Evolutionary conservation across 2,888 invertebrate genomes (phyloP).

Genomic region (Tiphia femorata): DNA sequence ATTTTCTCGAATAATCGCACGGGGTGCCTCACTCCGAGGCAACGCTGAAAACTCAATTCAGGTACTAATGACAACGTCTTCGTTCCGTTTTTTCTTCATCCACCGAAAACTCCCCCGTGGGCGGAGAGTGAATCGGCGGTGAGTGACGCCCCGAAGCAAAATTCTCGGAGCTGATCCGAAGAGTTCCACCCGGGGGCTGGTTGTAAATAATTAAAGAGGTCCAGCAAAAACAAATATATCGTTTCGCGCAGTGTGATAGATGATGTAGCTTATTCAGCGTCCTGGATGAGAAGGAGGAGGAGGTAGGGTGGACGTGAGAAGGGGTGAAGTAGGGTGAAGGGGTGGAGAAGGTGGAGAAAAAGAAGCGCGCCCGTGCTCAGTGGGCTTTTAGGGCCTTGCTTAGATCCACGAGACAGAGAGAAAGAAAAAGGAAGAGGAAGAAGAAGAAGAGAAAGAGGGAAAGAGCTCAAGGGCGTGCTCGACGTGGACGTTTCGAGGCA

Average conservation of each 20-base stretch:
- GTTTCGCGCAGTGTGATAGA: conserved; percentile 67
- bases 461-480: conserved; percentile 65
- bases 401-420: conserved; percentile 47
- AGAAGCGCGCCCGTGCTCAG: conserved; percentile 35
- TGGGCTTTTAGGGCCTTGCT: conserved; percentile 50
- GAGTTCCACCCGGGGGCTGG: conserved; percentile 45
- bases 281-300: conserved; percentile 42
- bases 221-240: conserved; percentile 67
- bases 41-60: conserved; percentile 23
- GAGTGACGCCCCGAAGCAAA: neutral
- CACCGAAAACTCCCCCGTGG: conserved; percentile 4
- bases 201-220: conserved; percentile 65
- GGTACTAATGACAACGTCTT: neutral
- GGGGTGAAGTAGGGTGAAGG: conserved; percentile 26
- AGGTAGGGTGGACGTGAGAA: conserved; percentile 28
- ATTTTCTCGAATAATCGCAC: neutral
- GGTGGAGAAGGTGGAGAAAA: conserved; percentile 35
- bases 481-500: conserved; percentile 45
- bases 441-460: too few species aligned
- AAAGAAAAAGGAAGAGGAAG: too few species aligned
- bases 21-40: too few species aligned
- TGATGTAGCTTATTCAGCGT: conserved; percentile 65
- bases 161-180: conserved; percentile 17
- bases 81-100: neutral
- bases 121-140: conserved; percentile 5